These are phyloP conservation scores for Girardinus metallicus DNA, from an alignment of 2,797 vertebrate genomes.

Conservation along the genomic window DNA sequence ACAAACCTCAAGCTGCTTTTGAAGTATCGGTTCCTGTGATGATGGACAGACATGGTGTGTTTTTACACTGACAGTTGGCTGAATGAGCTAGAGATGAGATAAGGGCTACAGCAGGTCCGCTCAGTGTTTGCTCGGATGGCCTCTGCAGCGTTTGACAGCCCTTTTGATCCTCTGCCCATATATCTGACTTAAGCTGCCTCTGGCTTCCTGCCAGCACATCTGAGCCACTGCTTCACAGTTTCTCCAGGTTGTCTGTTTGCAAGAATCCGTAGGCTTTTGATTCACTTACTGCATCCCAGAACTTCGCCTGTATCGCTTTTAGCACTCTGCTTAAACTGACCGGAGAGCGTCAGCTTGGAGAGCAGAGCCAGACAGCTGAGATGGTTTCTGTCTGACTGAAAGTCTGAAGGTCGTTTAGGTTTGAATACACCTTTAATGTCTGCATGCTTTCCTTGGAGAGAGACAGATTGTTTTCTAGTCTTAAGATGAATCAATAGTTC, in stretches of 20 bases:
- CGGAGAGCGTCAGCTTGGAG: neutral
- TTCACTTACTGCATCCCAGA: conserved; percentile 7
- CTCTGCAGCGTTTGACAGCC: conserved; percentile 19
- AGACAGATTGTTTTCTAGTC: neutral
- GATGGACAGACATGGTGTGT: neutral
- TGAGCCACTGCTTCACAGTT: conserved; percentile 2
- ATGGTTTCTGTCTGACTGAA: neutral
- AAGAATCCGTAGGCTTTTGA: conserved; percentile 16
- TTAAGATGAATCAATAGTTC: neutral
- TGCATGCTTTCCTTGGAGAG: neutral
- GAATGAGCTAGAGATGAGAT: neutral
- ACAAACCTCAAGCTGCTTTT: neutral
- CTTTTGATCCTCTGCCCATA: conserved; percentile 39
- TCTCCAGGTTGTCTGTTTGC: neutral
- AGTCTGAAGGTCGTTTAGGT: no score
- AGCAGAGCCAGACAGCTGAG: conserved; percentile 2
- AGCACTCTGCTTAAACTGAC: neutral
- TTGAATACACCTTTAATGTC: neutral
- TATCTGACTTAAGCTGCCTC: conserved; percentile 27
- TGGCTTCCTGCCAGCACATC: conserved; percentile 31
- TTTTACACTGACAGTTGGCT: conserved; percentile 8
- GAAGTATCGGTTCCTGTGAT: neutral
- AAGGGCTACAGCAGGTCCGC: conserved; percentile 16
- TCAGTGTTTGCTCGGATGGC: neutral
- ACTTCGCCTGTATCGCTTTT: conserved; percentile 5